Evolutionary conservation across 2,113 vertebrate species (phyloP), one percentile per base, ranked within the genome.

Genomic region (Steatornis caripensis): DNA sequence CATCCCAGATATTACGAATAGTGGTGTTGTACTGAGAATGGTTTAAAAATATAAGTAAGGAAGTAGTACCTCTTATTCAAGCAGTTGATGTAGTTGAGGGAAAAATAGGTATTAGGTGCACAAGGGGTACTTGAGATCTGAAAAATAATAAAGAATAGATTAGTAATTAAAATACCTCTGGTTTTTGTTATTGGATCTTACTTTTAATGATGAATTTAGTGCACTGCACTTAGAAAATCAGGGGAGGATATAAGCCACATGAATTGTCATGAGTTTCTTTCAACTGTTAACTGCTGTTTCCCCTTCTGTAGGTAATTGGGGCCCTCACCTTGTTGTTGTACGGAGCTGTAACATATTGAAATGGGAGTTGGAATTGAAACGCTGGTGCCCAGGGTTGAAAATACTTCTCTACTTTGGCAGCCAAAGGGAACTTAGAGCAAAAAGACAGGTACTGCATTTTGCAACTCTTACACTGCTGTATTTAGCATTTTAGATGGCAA

Each of bases 351-450:
- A 99, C 94, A 98, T 99, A 45, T 8, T 99, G 41, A 99, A 98
- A 66, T 99, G 99, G 99, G 99, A 99, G 87, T 97, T 99, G 95
- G 99, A 99, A 94, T 96, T 99, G 90, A 99, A 99, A 92, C 99
- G 99, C 53, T 99, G 99, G 99, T 99, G 99, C 84, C 99, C 99
- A 1, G 99, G 99, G 2, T 93, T 99, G 45, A 99, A 99, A 97
- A 98, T 99, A 81, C 98, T 99, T 39, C 97, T 99, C 39, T 99
- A 99, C 70, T 98, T 99, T 30, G 99, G 99, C 71, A 98, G 97
- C 90, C 98, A 98, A 92, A 98, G 87, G 89, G 99, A 99, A 68
- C 98, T 99, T 60, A 97, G 98, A 97, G 97, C 96, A 71, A 99
- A 98, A 89, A 98, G 99, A 99, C 98, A 96, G 98, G 99, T 99